Conservation (phyloP, 2,888 invertebrate genomes). For the Andrena hattorfiana region DNA sequence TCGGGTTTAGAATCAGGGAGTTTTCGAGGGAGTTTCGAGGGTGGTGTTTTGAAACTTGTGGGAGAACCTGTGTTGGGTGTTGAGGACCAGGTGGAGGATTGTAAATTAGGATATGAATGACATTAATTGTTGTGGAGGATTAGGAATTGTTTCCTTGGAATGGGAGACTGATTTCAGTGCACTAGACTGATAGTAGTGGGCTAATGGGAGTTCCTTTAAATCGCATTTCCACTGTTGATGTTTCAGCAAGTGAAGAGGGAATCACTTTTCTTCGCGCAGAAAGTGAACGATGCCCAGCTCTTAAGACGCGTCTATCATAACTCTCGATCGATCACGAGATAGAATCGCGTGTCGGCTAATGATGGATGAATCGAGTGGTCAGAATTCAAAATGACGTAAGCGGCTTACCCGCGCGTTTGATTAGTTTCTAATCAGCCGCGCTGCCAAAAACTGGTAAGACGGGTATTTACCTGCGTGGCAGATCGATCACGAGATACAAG, state of each 20-base stretch:
- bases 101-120: too few species aligned
- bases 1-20: not conserved
- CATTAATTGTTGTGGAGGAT: too few species aligned
- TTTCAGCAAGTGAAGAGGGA: not conserved
- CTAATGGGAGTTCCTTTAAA: not conserved
- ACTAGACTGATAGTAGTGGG: not conserved
- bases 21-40: not conserved
- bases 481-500: slow-evolving; percentile 44
- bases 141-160: too few species aligned
- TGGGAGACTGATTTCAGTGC: too few species aligned
- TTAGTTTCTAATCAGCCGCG: slow-evolving; percentile 47
- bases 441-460: slow-evolving; percentile 50
- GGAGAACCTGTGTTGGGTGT: not conserved
- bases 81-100: not conserved
- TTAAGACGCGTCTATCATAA: slow-evolving; percentile 17
- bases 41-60: too few species aligned
- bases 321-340: slow-evolving; percentile 32
- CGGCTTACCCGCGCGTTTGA: slow-evolving; percentile 41
- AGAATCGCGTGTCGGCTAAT: slow-evolving; percentile 38
- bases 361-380: slow-evolving; percentile 51
- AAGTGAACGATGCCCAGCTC: not conserved
- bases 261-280: not conserved
- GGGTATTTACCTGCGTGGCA: slow-evolving; percentile 42
- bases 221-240: not conserved
- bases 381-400: slow-evolving; percentile 43